These are phyloP conservation scores for Solenopsis fugax DNA, from an alignment of 1,140 invertebrate genomes.

Conservation along the genomic window DNA sequence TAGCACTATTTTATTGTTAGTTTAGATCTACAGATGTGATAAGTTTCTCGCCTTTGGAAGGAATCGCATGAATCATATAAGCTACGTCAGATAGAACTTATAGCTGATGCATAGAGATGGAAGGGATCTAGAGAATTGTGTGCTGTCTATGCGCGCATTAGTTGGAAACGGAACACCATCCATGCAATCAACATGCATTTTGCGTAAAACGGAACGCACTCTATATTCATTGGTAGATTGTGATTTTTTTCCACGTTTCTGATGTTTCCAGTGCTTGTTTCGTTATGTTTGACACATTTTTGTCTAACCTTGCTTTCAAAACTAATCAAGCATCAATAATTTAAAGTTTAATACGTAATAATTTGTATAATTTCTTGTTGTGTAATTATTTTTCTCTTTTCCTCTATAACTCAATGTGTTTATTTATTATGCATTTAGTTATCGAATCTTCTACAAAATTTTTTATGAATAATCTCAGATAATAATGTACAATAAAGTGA, in stretches of 20 bases:
- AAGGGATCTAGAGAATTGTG: too few species aligned
- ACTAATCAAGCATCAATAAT: neutral
- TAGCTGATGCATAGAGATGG: too few species aligned
- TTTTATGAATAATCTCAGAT: neutral
- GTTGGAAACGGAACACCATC: too few species aligned
- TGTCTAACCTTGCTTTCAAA: neutral
- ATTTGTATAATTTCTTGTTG: neutral
- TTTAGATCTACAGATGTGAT: too few species aligned
- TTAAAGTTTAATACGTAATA: neutral
- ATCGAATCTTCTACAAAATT: neutral
- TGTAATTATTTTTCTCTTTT: neutral
- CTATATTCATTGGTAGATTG: too few species aligned
- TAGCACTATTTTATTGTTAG: too few species aligned
- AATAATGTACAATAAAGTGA: neutral
- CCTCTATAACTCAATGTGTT: neutral
- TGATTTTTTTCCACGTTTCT: neutral
- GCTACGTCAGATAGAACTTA: too few species aligned
- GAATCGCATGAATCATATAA: too few species aligned
- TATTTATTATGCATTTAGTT: neutral
- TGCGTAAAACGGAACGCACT: too few species aligned
- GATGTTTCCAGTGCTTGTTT: conserved; percentile 1
- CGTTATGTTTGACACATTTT: neutral
- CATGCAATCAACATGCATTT: too few species aligned
- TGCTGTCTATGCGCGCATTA: too few species aligned
- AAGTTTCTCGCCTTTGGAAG: too few species aligned